Evolutionary conservation across 2,888 invertebrate genomes (phyloP).

Genomic region (Napeogenes sylphis): DNA sequence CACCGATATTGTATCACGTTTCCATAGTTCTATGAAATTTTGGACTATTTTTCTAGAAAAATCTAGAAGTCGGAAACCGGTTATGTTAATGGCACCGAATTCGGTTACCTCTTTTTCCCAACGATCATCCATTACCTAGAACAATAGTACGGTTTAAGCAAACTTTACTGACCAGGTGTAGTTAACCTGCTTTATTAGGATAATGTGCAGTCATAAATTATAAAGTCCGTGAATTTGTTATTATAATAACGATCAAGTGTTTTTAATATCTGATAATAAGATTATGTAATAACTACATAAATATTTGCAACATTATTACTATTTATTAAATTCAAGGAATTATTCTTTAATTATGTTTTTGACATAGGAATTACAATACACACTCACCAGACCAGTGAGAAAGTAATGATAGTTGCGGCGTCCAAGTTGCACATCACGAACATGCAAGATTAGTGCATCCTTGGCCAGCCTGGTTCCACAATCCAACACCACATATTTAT

Average conservation of each 20-base stretch:
- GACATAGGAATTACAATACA: not conserved
- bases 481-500: constrained; percentile 92
- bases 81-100: constrained; percentile 97
- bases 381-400: constrained; percentile 91
- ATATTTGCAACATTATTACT: too few relatives aligned
- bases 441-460: constrained; percentile 90
- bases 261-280: too few relatives aligned
- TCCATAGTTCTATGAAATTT: constrained; percentile 90
- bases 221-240: too few relatives aligned
- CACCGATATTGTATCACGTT: constrained; percentile 89
- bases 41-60: constrained; percentile 85
- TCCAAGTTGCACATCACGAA: constrained; percentile 89
- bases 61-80: constrained; percentile 96
- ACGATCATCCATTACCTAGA: constrained; percentile 95
- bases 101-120: constrained; percentile 95
- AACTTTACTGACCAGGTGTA: constrained; percentile 9
- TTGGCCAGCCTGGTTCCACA: constrained; percentile 92
- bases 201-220: too few relatives aligned
- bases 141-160: constrained; percentile 17
- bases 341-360: too few relatives aligned
- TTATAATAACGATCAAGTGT: too few relatives aligned
- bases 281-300: too few relatives aligned
- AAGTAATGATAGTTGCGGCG: constrained; percentile 94
- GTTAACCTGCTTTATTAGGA: not conserved
- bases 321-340: too few relatives aligned